Evolutionary conservation across 1,140 invertebrate genomes (phyloP), one percentile per base, ranked within the genome.

Genomic region (Acromyrmex echinatior): DNA sequence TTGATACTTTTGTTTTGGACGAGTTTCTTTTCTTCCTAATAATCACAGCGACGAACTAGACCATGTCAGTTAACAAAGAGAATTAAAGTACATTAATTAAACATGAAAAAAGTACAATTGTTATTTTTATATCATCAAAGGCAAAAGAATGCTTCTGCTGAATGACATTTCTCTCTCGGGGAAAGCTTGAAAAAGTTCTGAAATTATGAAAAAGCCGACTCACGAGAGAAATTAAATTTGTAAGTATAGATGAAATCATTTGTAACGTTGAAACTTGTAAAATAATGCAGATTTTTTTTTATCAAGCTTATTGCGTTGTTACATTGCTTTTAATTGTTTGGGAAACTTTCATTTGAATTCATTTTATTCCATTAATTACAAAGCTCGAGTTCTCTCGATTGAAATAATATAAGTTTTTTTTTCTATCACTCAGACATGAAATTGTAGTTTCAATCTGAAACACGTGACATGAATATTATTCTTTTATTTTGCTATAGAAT

Each of bases 1-100:
- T 39, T 16, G n/a, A 14, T 25, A 14, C 28, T 35, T 76, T 28
- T 25, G 21, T 60, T n/a, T 9, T 16, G 14, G 73, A 45, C 10
- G 25, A 39, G 56, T 45, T 76, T 60, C 35, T 76, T 60, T 25
- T 10, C 3, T 18, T 25, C 6, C 31, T 31, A 76, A 60, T 62
- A 76, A 62, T 21, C 56, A 9, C 56, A 25, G 35, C 14, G 2
- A 39, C 31, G 60, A 39, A 51, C 39, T 49, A 51, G 21, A 4
- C 39, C 6, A 9, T 9, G 28, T 18, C 31, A 10, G 53, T 25
- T 16, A 60, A 60, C 7, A 39, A n/a, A 25, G 35, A 76, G 14
- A 14, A 76, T 60, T 60, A 39, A 74, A 74, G 71, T 12, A 74
- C 51, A 28, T 73, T 56, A 74, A 74, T 58, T 74, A 70, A 51